Percentiles rank a stretch among this genome's conserved stretches.
These are phyloP conservation scores for Seira sanloemensis DNA, from an alignment of 2,888 invertebrate genomes.

Conservation along the genomic window DNA sequence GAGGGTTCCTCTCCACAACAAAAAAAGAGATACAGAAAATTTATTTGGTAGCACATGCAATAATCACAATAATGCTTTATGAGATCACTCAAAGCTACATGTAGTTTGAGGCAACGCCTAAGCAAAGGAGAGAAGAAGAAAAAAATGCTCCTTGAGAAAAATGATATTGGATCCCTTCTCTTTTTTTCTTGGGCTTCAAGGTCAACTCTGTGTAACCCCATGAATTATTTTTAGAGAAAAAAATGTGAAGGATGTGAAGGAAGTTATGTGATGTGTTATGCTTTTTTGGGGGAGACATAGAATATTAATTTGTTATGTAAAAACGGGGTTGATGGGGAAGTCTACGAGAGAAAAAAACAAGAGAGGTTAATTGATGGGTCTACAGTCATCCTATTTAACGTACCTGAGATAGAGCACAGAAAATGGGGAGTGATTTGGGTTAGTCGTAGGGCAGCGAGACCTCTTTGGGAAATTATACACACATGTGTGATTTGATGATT, in stretches of 20 bases:
- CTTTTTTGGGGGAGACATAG: not conserved
- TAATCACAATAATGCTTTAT: conserved; percentile 1
- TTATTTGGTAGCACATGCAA: not conserved
- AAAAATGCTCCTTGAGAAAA: conserved; percentile 4
- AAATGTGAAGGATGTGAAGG: conserved; percentile 4
- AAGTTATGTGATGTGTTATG: not conserved
- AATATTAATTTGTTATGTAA: conserved; percentile 1
- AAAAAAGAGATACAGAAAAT: not conserved
- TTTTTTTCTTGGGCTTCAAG: not conserved
- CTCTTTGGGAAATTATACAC: not conserved
- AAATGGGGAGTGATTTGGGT: not conserved
- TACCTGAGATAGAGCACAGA: not conserved
- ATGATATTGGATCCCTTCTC: conserved; percentile 4
- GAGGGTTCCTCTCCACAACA: not conserved
- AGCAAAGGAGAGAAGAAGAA: not conserved
- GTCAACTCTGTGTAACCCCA: not conserved
- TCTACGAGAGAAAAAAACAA: not conserved
- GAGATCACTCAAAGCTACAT: not conserved
- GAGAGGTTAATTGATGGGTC: not conserved
- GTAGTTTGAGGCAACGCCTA: not conserved
- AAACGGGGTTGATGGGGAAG: conserved; percentile 4
- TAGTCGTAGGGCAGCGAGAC: not conserved
- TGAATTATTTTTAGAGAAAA: conserved; percentile 3
- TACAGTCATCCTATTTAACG: not conserved
- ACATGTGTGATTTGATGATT: not conserved